Conservation (phyloP, 1,140 invertebrate species). For the Bactericera cockerelli region DNA sequence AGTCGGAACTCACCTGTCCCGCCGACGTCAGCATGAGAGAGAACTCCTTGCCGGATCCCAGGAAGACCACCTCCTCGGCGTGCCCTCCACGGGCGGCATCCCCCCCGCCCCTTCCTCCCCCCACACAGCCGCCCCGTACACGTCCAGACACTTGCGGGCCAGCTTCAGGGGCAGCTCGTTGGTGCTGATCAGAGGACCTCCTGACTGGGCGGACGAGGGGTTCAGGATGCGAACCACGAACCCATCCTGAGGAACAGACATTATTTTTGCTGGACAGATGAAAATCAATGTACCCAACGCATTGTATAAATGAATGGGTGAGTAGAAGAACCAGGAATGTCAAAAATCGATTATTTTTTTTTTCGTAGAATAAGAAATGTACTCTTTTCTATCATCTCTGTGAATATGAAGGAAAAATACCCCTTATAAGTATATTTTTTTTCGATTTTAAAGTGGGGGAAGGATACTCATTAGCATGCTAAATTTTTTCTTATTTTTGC, state of each 20-base stretch:
- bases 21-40: conserved; percentile 54
- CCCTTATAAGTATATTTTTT: too few relatives aligned
- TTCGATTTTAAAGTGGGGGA: too few relatives aligned
- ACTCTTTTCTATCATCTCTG: too few relatives aligned
- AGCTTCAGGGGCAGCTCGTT: conserved; percentile 61
- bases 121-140: conserved; percentile 51
- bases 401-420: too few relatives aligned
- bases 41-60: conserved; percentile 72
- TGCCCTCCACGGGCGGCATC: conserved; percentile 31
- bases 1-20: conserved; percentile 65
- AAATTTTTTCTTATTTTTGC: too few relatives aligned
- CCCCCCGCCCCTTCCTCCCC: conserved; percentile 43
- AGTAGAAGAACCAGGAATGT: too few relatives aligned
- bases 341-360: too few relatives aligned
- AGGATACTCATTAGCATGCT: too few relatives aligned
- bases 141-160: conserved; percentile 59
- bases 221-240: conserved; percentile 66
- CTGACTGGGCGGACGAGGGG: conserved; percentile 34
- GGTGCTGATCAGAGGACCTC: conserved; percentile 33
- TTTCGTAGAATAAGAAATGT: too few relatives aligned
- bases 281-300: too few relatives aligned
- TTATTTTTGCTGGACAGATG: too few relatives aligned
- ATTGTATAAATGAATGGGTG: too few relatives aligned
- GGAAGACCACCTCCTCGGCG: conserved; percentile 49
- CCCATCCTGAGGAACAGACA: conserved; percentile 55